Conservation (phyloP, 2,888 invertebrate species). For the Spatulosminthurus flaviceps region DNA sequence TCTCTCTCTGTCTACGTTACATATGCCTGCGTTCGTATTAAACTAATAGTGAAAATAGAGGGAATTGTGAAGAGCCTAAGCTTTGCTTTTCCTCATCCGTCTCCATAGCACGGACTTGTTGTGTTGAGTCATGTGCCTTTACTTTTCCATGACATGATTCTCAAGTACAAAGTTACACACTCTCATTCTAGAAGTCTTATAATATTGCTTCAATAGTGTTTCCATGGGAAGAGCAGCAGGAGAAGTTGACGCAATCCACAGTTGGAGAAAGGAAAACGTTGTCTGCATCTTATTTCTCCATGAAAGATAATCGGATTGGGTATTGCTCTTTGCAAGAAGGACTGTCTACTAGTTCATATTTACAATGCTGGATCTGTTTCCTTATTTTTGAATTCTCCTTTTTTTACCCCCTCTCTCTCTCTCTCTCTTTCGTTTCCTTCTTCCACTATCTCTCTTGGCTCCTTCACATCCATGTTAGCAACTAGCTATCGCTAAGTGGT, state of each 20-base stretch:
- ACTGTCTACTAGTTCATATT: constrained; percentile 39
- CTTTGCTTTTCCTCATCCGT: neutral
- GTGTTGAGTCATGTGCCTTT: constrained; percentile 11
- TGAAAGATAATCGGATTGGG: constrained; percentile 51
- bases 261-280: constrained; percentile 32
- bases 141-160: constrained; percentile 14
- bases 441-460: no score
- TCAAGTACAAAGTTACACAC: constrained; percentile 7
- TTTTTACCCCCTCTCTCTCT: no score
- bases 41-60: neutral
- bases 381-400: constrained; percentile 33
- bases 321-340: constrained; percentile 46
- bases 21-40: no score
- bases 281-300: constrained; percentile 47
- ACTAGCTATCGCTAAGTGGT: constrained; percentile 16
- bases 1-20: neutral
- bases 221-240: constrained; percentile 9
- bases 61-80: neutral
- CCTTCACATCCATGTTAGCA: neutral
- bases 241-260: neutral
- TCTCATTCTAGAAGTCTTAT: neutral
- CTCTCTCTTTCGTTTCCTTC: neutral
- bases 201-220: neutral
- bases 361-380: constrained; percentile 31
- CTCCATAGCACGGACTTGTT: neutral